phyloP scores from a whole-genome alignment of 2,888 invertebrate genomes.

The Callinectes sapidus region DNA sequence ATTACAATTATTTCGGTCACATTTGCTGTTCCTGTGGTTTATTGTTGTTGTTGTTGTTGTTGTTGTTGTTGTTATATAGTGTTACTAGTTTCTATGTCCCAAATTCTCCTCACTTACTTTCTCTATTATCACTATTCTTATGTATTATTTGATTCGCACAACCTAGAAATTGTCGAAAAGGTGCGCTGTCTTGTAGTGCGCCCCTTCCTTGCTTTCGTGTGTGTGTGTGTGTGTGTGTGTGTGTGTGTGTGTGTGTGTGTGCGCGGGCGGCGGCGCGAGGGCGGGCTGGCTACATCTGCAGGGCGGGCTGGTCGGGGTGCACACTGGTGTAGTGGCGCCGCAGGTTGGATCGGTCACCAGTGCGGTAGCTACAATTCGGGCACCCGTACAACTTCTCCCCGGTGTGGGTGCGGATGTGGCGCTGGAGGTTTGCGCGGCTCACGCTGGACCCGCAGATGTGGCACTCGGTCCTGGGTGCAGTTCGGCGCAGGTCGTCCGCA shows the following conservation, averaged over 20 bases:
- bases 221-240: constrained; percentile 48
- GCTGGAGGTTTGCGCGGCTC: constrained; percentile 69
- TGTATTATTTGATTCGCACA: background rate
- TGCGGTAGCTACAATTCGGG: constrained; percentile 68
- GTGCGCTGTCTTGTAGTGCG: background rate
- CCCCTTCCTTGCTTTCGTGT: background rate
- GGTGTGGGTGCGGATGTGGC: constrained; percentile 72
- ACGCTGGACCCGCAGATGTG: constrained; percentile 70
- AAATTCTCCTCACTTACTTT: background rate
- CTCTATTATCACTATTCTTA: background rate
- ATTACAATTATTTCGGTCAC: background rate
- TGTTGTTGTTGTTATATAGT: background rate
- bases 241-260: constrained; percentile 41
- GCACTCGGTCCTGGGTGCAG: constrained; percentile 64
- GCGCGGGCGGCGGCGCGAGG: background rate
- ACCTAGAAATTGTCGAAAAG: background rate
- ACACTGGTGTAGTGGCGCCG: constrained; percentile 62
- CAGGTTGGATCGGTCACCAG: constrained; percentile 70
- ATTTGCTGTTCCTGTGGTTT: background rate
- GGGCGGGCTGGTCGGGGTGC: constrained; percentile 61
- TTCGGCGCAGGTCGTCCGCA: constrained; percentile 58
- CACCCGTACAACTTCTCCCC: constrained; percentile 71
- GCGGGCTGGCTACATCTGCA: constrained; percentile 49
- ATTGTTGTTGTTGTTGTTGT: too few relatives aligned
- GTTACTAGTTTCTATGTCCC: background rate